Evolutionary conservation across 2,888 invertebrate species (phyloP).

Genomic region (Melinopterus prodromus): DNA sequence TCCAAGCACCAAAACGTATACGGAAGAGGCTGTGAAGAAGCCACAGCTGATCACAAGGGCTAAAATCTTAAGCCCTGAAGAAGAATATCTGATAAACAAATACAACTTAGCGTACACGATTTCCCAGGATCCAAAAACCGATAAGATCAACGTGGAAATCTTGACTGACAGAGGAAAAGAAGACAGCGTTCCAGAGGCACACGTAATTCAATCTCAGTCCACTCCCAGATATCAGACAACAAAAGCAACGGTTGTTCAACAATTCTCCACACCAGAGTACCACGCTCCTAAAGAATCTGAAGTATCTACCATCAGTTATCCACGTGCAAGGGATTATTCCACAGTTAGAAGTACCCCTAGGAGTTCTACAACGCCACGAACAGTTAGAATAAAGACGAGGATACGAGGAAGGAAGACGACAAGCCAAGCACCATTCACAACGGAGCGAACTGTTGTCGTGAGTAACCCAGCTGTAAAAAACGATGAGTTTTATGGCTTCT

Average conservation of each 20-base stretch:
- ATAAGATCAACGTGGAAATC: slow-evolving; percentile 15
- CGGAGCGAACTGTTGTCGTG: slow-evolving; percentile 37
- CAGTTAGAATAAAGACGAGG: slow-evolving; percentile 36
- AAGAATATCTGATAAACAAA: slow-evolving; percentile 36
- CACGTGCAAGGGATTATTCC: not conserved
- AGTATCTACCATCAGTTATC: not conserved
- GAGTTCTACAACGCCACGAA: not conserved
- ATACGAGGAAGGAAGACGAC: slow-evolving; percentile 46
- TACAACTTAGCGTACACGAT: slow-evolving; percentile 33
- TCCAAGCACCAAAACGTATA: not conserved
- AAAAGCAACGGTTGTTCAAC: not conserved
- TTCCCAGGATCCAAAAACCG: slow-evolving; percentile 26
- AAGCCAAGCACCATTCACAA: slow-evolving; percentile 27
- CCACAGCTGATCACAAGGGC: slow-evolving; percentile 34
- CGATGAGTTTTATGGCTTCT: slow-evolving; percentile 63
- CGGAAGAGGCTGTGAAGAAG: slow-evolving; percentile 25
- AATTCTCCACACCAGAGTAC: not conserved
- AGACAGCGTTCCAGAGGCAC: not conserved
- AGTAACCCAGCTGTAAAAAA: slow-evolving; percentile 47
- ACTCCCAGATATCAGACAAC: slow-evolving; percentile 6
- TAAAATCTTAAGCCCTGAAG: slow-evolving; percentile 34
- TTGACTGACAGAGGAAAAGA: not conserved
- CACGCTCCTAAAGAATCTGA: not conserved
- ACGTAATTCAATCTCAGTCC: slow-evolving; percentile 15
- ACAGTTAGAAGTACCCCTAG: not conserved